A percentile compares a stretch with the other conserved stretches of the same genome.
Conservation (phyloP, 2,888 invertebrate species). For the Hypomecis atomaria region DNA sequence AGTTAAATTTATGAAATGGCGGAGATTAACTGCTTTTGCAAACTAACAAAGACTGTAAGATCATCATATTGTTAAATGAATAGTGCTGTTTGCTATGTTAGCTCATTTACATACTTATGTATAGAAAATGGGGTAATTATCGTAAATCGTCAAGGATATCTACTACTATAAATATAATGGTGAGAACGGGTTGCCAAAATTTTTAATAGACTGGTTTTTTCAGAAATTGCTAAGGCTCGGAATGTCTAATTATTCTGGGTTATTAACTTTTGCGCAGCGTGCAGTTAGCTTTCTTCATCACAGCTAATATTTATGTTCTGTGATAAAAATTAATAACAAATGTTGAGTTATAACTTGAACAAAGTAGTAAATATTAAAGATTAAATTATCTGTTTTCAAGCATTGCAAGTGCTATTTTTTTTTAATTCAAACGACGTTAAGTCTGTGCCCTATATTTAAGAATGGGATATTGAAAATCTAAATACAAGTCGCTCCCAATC, state of each 20-base stretch:
- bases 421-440: no score
- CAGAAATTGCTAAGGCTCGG: neutral
- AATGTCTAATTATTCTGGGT: neutral
- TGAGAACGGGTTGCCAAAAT: constrained; percentile 11
- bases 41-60: neutral
- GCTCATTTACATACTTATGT: constrained; percentile 12
- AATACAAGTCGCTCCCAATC: no score
- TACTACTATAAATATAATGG: constrained; percentile 2
- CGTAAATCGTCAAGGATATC: constrained; percentile 11
- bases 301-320: no score
- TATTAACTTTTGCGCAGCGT: no score
- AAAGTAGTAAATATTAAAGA: no score
- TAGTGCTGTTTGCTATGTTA: constrained; percentile 13
- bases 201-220: neutral
- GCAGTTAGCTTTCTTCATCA: no score
- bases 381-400: no score
- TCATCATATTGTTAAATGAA: constrained; percentile 13
- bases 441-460: no score
- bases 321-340: no score
- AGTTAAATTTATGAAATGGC: constrained; percentile 4
- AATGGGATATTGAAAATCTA: no score
- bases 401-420: no score
- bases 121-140: constrained; percentile 9
- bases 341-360: no score
- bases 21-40: constrained; percentile 3